These are phyloP conservation scores for Liposcelis brunnea DNA, from an alignment of 2,888 invertebrate genomes.

Conservation along the genomic window DNA sequence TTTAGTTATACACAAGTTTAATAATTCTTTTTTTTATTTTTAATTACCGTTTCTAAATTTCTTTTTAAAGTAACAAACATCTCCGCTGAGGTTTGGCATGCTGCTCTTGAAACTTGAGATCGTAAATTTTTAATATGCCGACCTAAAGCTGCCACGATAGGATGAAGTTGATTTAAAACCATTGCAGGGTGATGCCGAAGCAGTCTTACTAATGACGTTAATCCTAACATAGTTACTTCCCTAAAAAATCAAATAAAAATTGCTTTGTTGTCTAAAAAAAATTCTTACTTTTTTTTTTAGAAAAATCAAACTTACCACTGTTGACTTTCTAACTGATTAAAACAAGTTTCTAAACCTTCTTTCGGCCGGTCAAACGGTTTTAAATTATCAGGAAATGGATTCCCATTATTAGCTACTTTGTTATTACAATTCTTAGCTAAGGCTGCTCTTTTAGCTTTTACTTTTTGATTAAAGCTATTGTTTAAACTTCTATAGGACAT, in stretches of 20 bases:
- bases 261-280: too few species aligned
- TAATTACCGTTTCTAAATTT: conserved; percentile 40
- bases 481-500: conserved; percentile 6
- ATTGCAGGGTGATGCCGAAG: conserved; percentile 46
- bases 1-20: neutral
- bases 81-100: conserved; percentile 66
- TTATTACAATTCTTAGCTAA: neutral
- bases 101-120: conserved; percentile 74
- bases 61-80: conserved; percentile 46
- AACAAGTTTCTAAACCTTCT: conserved; percentile 41
- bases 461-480: conserved; percentile 6
- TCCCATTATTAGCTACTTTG: neutral
- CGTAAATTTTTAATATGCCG: conserved; percentile 74
- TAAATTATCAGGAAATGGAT: conserved; percentile 22
- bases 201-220: conserved; percentile 49
- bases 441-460: neutral
- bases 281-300: too few species aligned
- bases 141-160: conserved; percentile 49
- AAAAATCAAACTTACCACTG: conserved; percentile 38
- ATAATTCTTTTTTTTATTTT: too few species aligned
- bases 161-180: conserved; percentile 42
- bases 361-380: conserved; percentile 44
- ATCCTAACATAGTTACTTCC: conserved; percentile 60
- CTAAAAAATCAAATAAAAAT: conserved; percentile 20
- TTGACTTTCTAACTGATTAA: conserved; percentile 46